These are phyloP conservation scores for Cephus pulcher DNA, from an alignment of 2,888 invertebrate genomes.

Conservation along the genomic window DNA sequence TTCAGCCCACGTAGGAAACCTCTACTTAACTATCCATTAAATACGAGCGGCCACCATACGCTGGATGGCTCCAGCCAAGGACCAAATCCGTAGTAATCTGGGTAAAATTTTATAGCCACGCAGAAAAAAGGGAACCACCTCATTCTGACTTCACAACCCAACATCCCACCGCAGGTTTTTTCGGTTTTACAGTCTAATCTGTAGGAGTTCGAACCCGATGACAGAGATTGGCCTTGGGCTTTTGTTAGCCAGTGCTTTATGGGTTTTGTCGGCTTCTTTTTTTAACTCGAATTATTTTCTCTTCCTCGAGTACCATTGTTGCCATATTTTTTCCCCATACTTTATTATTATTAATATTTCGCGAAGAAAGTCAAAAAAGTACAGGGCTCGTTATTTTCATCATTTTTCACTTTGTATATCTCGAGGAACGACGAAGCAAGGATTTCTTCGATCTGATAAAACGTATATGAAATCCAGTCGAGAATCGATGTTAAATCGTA, in stretches of 20 bases:
- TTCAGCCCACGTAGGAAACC: constrained; percentile 58
- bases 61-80: constrained; percentile 26
- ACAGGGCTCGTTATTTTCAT: too few species aligned
- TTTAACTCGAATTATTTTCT: constrained; percentile 32
- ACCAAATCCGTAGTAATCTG: constrained; percentile 43
- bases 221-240: neutral
- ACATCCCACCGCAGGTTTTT: neutral
- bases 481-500: neutral
- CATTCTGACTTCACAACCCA: neutral
- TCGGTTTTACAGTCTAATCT: neutral
- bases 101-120: constrained; percentile 42
- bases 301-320: neutral
- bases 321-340: neutral
- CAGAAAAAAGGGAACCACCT: constrained; percentile 27
- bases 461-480: neutral
- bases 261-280: neutral
- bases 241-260: neutral
- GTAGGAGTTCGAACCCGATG: neutral
- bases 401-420: neutral
- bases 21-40: constrained; percentile 63
- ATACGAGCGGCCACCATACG: constrained; percentile 45
- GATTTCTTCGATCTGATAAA: too few species aligned
- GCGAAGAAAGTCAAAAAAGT: fast-evolving
- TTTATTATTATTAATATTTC: neutral
- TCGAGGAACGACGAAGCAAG: neutral